These are phyloP conservation scores for Enteromius argenteus DNA, from an alignment of 2,797 vertebrate species.

Conservation along the genomic window DNA sequence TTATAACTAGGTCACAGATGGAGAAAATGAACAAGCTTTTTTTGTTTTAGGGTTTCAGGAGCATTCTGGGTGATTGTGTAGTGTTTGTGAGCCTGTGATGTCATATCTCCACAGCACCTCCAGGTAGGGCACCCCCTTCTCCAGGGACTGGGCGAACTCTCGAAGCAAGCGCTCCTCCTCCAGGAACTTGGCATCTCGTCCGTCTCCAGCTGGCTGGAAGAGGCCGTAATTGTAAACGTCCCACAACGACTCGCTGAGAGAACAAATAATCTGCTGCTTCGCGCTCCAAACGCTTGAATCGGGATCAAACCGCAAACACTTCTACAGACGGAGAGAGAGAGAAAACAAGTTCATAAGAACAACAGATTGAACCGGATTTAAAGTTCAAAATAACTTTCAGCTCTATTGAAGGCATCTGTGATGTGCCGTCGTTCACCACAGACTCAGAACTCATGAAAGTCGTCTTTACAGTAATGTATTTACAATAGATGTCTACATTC, in stretches of 20 bases:
- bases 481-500: too few species aligned
- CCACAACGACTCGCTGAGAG: conserved; percentile 89
- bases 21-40: neutral
- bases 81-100: conserved; percentile 14
- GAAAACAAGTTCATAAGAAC: conserved; percentile 29
- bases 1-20: neutral
- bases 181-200: conserved; percentile 91
- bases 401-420: conserved; percentile 7
- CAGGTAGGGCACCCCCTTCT: conserved; percentile 93
- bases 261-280: conserved; percentile 93
- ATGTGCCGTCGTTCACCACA: neutral
- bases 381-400: conserved; percentile 15
- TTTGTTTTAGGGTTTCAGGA: neutral
- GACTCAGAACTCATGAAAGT: neutral
- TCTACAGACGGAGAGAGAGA: conserved; percentile 72
- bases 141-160: conserved; percentile 90
- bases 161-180: conserved; percentile 88
- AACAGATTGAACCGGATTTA: conserved; percentile 25
- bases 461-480: neutral
- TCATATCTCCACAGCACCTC: conserved; percentile 79
- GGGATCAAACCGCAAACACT: conserved; percentile 92
- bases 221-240: conserved; percentile 94
- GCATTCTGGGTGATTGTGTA: neutral
- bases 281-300: conserved; percentile 90
- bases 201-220: conserved; percentile 92